These are phyloP conservation scores for Hyperoplus lanceolatus DNA, from an alignment of 2,797 vertebrate genomes.

Conservation along the genomic window DNA sequence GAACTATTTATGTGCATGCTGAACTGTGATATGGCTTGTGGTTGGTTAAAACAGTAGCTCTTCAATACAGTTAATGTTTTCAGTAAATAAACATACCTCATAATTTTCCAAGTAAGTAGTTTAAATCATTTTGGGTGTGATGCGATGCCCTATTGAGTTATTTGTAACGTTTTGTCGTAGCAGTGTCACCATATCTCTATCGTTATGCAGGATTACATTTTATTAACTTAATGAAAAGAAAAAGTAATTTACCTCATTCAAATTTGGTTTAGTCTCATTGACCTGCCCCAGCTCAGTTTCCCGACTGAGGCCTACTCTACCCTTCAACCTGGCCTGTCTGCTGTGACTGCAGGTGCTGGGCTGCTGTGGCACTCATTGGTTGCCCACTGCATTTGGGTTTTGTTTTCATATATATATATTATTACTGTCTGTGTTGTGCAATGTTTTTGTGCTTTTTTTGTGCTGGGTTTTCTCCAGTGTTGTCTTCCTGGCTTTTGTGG, in stretches of 20 bases:
- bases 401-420: not conserved
- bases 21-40: not conserved
- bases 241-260: not conserved
- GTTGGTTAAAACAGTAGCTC: not conserved
- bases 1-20: not conserved
- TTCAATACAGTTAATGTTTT: not conserved
- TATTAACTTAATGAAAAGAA: no score
- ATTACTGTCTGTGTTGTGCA: conserved; percentile 35
- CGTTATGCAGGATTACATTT: no score
- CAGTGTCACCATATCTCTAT: not conserved
- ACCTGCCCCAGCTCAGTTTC: conserved; percentile 14
- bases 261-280: conserved; percentile 15
- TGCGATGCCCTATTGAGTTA: not conserved
- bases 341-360: conserved; percentile 47
- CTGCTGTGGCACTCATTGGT: conserved; percentile 26
- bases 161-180: not conserved
- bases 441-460: conserved; percentile 35
- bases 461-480: conserved; percentile 75
- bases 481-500: conserved; percentile 82
- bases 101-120: not conserved
- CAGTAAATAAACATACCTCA: not conserved
- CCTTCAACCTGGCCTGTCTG: conserved; percentile 36
- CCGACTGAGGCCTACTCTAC: conserved; percentile 42
- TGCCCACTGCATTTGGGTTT: no score
- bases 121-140: not conserved